A percentile compares a stretch with the other conserved stretches of the same genome.
Evolutionary conservation across 1,140 invertebrate species (phyloP).

Genomic region (Meloidogyne exigua): DNA sequence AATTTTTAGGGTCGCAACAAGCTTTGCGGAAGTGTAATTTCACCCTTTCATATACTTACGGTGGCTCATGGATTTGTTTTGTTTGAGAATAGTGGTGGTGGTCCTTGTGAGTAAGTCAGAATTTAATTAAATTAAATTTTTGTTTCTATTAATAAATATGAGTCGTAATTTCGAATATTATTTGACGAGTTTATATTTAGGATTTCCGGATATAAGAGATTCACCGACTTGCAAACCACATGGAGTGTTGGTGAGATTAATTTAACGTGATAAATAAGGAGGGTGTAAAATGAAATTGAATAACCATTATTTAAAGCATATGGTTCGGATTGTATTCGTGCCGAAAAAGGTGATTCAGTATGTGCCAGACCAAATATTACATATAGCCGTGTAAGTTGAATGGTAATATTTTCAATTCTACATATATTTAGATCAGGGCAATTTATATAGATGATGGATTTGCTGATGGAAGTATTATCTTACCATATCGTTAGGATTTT

Average conservation of each 20-base stretch:
- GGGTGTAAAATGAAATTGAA: too few relatives aligned
- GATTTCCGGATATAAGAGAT: slow-evolving; percentile 27
- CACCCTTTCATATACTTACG: slow-evolving; percentile 34
- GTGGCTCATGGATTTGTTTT: slow-evolving; percentile 34
- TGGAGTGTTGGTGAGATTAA: slow-evolving; percentile 16
- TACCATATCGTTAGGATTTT: neutral
- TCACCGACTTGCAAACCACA: neutral
- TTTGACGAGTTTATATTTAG: neutral
- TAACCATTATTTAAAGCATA: slow-evolving; percentile 2
- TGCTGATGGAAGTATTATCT: slow-evolving; percentile 27
- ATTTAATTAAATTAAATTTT: neutral
- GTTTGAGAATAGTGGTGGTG: slow-evolving; percentile 24
- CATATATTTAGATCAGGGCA: slow-evolving; percentile 30
- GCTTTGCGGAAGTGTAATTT: slow-evolving; percentile 33
- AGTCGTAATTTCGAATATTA: too few relatives aligned
- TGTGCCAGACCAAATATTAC: slow-evolving; percentile 15
- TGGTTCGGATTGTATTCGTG: slow-evolving; percentile 33
- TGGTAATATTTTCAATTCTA: neutral
- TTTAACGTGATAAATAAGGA: neutral
- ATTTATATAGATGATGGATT: slow-evolving; percentile 36
- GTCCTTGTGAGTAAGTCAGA: slow-evolving; percentile 19
- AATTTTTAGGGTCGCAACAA: slow-evolving; percentile 27
- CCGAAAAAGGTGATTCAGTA: neutral
- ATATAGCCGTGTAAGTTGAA: neutral
- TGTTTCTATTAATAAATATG: neutral